A percentile compares a stretch with the other conserved stretches of the same genome.
Conservation (phyloP, 1,140 invertebrate genomes). For the Drosophila lowei region DNA sequence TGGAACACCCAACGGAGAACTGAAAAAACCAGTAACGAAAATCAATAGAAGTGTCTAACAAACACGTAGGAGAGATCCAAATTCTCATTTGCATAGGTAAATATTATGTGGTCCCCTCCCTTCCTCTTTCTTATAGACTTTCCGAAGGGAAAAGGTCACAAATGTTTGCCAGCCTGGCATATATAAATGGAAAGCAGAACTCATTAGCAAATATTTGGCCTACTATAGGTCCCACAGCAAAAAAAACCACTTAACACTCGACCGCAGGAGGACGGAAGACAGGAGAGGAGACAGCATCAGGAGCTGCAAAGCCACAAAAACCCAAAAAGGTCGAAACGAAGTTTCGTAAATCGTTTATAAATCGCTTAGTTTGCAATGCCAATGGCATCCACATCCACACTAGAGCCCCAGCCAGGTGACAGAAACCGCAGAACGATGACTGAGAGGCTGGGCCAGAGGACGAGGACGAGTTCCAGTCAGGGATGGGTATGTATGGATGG, state of each 20-base stretch:
- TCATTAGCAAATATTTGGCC: constrained; percentile 78
- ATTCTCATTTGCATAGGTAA: constrained; percentile 53
- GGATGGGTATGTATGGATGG: constrained; percentile 18
- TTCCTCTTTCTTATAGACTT: neutral
- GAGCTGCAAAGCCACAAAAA: constrained; percentile 47
- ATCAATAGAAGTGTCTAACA: constrained; percentile 31
- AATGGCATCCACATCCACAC: constrained; percentile 17
- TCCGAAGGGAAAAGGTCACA: constrained; percentile 39
- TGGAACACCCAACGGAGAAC: no score
- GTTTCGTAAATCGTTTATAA: constrained; percentile 77
- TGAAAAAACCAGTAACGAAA: constrained; percentile 5
- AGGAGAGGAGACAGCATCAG: constrained; percentile 2
- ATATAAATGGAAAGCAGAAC: constrained; percentile 65
- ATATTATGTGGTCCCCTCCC: constrained; percentile 33
- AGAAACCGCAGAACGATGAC: constrained; percentile 27
- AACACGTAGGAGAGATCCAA: constrained; percentile 13
- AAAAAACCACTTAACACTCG: constrained; percentile 71
- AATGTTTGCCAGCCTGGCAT: constrained; percentile 38
- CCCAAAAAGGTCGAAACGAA: constrained; percentile 64
- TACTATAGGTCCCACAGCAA: constrained; percentile 22
- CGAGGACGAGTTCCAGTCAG: constrained; percentile 27
- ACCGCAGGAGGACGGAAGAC: constrained; percentile 51
- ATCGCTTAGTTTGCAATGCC: constrained; percentile 66
- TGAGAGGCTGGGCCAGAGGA: constrained; percentile 19
- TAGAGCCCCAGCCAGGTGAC: constrained; percentile 17